These are phyloP conservation scores for Mycetomoellerius zeteki DNA, from an alignment of 1,140 invertebrate species.

Conservation along the genomic window DNA sequence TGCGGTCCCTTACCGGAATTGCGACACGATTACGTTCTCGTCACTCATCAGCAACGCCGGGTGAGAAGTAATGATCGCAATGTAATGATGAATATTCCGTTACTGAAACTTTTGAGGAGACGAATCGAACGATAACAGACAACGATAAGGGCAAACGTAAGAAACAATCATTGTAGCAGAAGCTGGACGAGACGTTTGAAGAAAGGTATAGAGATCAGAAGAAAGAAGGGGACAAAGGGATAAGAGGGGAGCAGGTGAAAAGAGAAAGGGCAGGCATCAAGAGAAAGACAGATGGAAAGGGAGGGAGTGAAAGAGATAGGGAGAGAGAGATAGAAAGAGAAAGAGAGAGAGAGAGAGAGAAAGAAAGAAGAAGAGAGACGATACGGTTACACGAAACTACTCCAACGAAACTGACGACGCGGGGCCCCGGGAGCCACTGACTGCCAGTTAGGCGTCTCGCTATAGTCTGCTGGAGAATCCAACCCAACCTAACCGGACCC, in stretches of 20 bases:
- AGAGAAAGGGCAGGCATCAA: slow-evolving; percentile 7
- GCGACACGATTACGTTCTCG: slow-evolving; percentile 35
- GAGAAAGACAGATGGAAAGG: slow-evolving; percentile 6
- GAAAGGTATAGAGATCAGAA: slow-evolving; percentile 6
- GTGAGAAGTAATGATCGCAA: neutral
- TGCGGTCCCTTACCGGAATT: neutral
- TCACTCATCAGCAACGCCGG: slow-evolving; percentile 46
- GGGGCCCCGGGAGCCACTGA: slow-evolving; percentile 84
- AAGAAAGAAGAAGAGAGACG: slow-evolving; percentile 54
- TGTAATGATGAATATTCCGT: neutral
- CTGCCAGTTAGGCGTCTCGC: slow-evolving; percentile 72
- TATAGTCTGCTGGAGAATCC: slow-evolving; percentile 68
- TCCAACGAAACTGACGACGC: slow-evolving; percentile 82
- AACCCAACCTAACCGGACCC: slow-evolving; percentile 76
- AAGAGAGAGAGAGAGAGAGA: slow-evolving; percentile 33
- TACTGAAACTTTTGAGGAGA: neutral
- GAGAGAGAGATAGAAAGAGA: neutral
- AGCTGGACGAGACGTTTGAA: neutral
- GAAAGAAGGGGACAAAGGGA: neutral
- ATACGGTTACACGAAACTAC: slow-evolving; percentile 73
- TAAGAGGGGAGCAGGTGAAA: neutral
- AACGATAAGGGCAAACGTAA: neutral
- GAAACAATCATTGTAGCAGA: slow-evolving; percentile 49
- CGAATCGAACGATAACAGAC: neutral
- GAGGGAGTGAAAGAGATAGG: slow-evolving; percentile 12